Conservation (phyloP, 1,140 invertebrate genomes). For the Orius insidiosus region DNA sequence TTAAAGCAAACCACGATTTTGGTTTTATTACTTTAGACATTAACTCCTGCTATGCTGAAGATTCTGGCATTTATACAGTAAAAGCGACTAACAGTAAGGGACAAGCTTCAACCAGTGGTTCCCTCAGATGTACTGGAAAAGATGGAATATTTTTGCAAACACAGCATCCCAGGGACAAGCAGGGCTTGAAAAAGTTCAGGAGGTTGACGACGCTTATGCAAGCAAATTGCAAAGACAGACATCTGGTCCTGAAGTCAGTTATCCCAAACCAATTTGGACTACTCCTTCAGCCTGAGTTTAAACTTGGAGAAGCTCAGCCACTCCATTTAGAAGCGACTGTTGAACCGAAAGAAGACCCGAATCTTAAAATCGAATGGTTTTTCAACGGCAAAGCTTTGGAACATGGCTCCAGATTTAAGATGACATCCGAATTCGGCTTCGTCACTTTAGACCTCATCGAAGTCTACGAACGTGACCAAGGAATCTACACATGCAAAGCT, state of each 20-base stretch:
- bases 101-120: constrained; percentile 70
- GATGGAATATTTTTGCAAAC: constrained; percentile 66
- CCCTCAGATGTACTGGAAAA: constrained; percentile 61
- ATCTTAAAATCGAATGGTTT: constrained; percentile 86
- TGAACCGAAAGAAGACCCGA: constrained; percentile 91
- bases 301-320: constrained; percentile 74
- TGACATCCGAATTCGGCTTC: constrained; percentile 82
- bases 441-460: constrained; percentile 78
- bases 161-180: constrained; percentile 78
- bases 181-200: constrained; percentile 68
- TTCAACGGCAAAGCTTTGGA: constrained; percentile 77
- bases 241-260: constrained; percentile 51
- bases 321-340: constrained; percentile 85
- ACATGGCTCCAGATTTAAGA: constrained; percentile 68
- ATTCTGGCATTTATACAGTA: constrained; percentile 80
- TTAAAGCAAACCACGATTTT: constrained; percentile 75
- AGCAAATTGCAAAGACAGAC: constrained; percentile 46
- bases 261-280: constrained; percentile 74
- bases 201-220: constrained; percentile 59
- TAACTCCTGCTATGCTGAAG: constrained; percentile 62
- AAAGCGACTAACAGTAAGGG: constrained; percentile 83
- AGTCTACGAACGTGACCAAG: constrained; percentile 82
- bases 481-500: constrained; percentile 81
- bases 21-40: constrained; percentile 74
- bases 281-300: constrained; percentile 61